Evolutionary conservation across 2,113 vertebrate species (phyloP).

Genomic region (Narcine bancroftii): DNA sequence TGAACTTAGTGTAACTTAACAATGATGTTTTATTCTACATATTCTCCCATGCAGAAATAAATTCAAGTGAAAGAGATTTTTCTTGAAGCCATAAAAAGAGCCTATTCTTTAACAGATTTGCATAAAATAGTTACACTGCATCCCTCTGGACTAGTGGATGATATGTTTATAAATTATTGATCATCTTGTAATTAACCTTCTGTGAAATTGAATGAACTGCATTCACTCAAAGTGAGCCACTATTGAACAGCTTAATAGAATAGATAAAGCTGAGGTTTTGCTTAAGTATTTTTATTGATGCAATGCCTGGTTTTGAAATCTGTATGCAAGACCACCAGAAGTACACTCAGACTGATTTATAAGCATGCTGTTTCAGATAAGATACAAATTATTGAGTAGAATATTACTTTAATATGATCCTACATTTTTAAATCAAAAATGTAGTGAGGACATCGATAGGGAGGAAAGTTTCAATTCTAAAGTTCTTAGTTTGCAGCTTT

Average conservation of each 20-base stretch:
- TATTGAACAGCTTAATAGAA: slow-evolving; percentile 31
- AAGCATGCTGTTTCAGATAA: slow-evolving; percentile 17
- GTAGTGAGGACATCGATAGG: background rate
- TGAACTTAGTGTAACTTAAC: background rate
- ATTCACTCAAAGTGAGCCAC: slow-evolving; percentile 35
- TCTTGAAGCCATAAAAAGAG: slow-evolving; percentile 10
- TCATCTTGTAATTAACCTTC: slow-evolving; percentile 37
- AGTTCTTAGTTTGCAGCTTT: background rate
- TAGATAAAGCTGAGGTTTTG: slow-evolving; percentile 21
- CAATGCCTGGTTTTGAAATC: slow-evolving; percentile 7
- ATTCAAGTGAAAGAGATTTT: slow-evolving; percentile 24
- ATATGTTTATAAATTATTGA: slow-evolving; percentile 35
- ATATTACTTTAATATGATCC: background rate
- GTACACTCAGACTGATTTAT: background rate
- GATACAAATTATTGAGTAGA: background rate
- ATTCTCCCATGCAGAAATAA: background rate
- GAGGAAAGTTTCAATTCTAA: background rate
- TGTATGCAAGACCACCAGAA: slow-evolving; percentile 9
- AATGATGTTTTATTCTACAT: background rate
- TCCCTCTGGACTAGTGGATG: background rate
- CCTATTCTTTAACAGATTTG: slow-evolving; percentile 20
- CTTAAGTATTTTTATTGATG: slow-evolving; percentile 35
- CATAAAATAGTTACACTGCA: slow-evolving; percentile 18
- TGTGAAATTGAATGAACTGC: slow-evolving; percentile 28
- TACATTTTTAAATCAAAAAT: background rate